phyloP scores from a whole-genome alignment of 2,888 invertebrate genomes.

The Branchellion lobata region DNA sequence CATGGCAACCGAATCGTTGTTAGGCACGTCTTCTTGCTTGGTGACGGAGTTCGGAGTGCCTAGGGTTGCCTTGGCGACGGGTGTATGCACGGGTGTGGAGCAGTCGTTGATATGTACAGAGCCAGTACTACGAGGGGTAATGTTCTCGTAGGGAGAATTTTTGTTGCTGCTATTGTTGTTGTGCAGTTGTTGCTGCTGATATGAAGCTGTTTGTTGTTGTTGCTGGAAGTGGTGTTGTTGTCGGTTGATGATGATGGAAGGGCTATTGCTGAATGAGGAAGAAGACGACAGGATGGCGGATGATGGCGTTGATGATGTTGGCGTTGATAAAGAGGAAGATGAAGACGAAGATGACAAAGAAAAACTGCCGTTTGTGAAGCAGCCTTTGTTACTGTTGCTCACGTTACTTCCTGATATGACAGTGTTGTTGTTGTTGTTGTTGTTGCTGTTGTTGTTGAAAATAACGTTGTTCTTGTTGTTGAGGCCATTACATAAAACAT shows the following conservation, averaged over 20 bases:
- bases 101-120: neutral
- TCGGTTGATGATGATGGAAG: slow-evolving; percentile 11
- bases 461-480: slow-evolving; percentile 1
- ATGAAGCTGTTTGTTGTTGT: slow-evolving; percentile 20
- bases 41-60: slow-evolving; percentile 20
- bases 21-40: slow-evolving; percentile 43
- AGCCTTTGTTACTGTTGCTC: neutral
- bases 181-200: slow-evolving; percentile 11
- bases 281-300: slow-evolving; percentile 4
- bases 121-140: neutral
- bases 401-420: neutral
- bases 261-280: slow-evolving; percentile 33
- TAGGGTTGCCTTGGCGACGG: slow-evolving; percentile 16
- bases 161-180: slow-evolving; percentile 24
- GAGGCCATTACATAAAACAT: neutral
- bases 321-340: neutral
- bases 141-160: neutral
- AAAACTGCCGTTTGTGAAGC: neutral
- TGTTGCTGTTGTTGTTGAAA: neutral
- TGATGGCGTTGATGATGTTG: slow-evolving; percentile 1
- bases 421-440: neutral
- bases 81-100: slow-evolving; percentile 11
- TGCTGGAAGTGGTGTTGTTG: slow-evolving; percentile 21
- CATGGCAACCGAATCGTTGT: slow-evolving; percentile 21
- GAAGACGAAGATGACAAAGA: neutral